phyloP scores from a whole-genome alignment of 2,888 invertebrate species.

The Agrochola lychnidis region DNA sequence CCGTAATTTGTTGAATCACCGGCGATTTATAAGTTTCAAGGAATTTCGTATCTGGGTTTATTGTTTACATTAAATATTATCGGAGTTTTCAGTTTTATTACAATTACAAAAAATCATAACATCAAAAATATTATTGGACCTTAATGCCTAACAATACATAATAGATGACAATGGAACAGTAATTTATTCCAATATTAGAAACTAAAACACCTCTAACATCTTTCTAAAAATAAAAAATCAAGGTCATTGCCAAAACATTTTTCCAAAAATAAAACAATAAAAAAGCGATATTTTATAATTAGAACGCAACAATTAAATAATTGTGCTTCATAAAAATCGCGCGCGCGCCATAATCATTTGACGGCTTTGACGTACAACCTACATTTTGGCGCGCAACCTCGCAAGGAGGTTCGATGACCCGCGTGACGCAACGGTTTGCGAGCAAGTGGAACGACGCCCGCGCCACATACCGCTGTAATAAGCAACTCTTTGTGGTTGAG shows the following conservation, averaged over 20 bases:
- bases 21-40: background rate
- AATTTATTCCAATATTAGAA: background rate
- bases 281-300: constrained; percentile 10
- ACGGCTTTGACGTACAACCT: constrained; percentile 56
- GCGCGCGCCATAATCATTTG: constrained; percentile 34
- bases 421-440: constrained; percentile 76
- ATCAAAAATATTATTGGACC: background rate
- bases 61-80: constrained; percentile 1
- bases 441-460: constrained; percentile 76
- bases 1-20: constrained; percentile 1
- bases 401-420: constrained; percentile 74
- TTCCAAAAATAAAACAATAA: background rate
- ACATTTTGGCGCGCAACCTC: constrained; percentile 69
- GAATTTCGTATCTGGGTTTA: background rate
- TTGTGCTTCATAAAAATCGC: constrained; percentile 23
- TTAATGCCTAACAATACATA: background rate
- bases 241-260: constrained; percentile 12
- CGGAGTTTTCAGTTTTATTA: background rate
- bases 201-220: too few relatives aligned
- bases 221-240: background rate
- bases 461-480: constrained; percentile 58
- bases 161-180: background rate
- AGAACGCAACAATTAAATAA: constrained; percentile 25
- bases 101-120: background rate
- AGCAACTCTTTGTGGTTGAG: constrained; percentile 30